phyloP scores from a whole-genome alignment of 2,113 vertebrate species.

The Macrotus californicus region DNA sequence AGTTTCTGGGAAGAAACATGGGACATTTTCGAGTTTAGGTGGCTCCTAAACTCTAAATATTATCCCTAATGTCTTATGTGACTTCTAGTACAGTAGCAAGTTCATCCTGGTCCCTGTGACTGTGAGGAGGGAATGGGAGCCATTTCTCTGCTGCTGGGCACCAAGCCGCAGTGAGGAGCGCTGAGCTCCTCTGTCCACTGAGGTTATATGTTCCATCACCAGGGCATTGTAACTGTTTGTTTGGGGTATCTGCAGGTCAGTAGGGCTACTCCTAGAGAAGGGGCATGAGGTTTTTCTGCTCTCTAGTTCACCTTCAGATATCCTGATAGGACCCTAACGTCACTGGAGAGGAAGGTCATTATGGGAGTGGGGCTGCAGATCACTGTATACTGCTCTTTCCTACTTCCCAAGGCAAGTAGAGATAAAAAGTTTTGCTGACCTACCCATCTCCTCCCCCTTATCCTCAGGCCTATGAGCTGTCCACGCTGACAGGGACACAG shows the following conservation, averaged over 20 bases:
- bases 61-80: neutral
- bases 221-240: neutral
- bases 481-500: slow-evolving; percentile 97
- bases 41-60: neutral
- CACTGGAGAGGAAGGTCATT: slow-evolving; percentile 17
- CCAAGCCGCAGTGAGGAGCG: neutral
- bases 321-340: neutral
- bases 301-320: neutral
- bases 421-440: slow-evolving; percentile 38
- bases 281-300: neutral
- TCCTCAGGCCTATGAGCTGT: slow-evolving; percentile 91
- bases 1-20: slow-evolving; percentile 4
- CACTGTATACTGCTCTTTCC: neutral
- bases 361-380: slow-evolving; percentile 9
- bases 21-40: neutral
- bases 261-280: neutral
- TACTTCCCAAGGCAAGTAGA: slow-evolving; percentile 31
- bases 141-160: neutral
- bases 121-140: neutral
- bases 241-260: neutral
- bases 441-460: slow-evolving; percentile 26
- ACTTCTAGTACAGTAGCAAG: neutral
- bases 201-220: neutral
- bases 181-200: neutral
- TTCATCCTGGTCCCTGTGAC: neutral